A percentile compares a stretch with the other conserved stretches of the same genome.
Evolutionary conservation across 2,113 vertebrate genomes (phyloP).

Genomic region (Prochilodus magdalenae): DNA sequence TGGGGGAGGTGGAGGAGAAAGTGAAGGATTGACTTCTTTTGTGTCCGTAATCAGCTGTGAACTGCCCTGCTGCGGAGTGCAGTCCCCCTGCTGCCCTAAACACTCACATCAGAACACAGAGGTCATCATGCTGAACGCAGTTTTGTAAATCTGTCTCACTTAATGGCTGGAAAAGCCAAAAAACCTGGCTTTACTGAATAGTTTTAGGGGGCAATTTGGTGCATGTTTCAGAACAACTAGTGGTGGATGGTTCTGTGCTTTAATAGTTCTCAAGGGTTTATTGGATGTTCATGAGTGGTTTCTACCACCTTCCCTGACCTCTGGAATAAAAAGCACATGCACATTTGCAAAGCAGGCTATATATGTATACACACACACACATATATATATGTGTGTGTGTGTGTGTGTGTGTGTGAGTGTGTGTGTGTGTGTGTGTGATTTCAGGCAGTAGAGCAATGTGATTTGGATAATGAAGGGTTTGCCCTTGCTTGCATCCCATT

Average conservation of each 20-base stretch:
- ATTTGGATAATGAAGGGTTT: constrained; percentile 52
- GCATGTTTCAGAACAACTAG: not conserved
- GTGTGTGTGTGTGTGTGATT: constrained; percentile 4
- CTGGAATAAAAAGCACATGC: not conserved
- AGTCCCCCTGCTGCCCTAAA: constrained; percentile 39
- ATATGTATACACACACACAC: no score
- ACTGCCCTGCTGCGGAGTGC: constrained; percentile 31
- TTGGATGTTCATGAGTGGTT: no score
- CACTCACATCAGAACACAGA: constrained; percentile 40
- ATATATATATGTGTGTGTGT: no score
- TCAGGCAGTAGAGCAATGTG: constrained; percentile 7
- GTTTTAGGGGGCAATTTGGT: not conserved
- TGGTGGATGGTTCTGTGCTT: not conserved
- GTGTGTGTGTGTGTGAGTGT: no score
- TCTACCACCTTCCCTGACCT: not conserved
- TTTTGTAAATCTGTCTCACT: constrained; percentile 38
- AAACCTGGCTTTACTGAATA: not conserved
- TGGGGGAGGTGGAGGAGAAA: constrained; percentile 34
- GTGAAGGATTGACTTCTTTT: constrained; percentile 46
- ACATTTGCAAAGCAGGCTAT: not conserved
- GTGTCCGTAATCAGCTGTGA: constrained; percentile 50
- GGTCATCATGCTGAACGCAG: not conserved
- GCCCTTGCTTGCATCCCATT: constrained; percentile 57
- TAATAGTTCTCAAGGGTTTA: not conserved
- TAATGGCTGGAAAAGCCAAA: constrained; percentile 3